Conservation (phyloP, 35 echinoderm and acorn worm species). For the Ophiothrix spiculata region DNA sequence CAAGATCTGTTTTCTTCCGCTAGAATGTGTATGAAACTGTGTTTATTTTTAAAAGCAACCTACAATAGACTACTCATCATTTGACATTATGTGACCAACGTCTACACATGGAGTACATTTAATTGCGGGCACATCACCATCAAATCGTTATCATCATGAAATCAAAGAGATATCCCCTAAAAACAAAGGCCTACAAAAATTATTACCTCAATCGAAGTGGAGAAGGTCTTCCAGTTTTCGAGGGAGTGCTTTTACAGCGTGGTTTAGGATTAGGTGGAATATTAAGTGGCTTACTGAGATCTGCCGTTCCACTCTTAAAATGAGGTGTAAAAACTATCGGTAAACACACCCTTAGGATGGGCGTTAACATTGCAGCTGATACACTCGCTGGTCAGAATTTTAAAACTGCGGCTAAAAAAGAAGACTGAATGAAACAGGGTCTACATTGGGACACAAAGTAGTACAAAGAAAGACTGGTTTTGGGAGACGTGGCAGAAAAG, state of each 20-base stretch:
- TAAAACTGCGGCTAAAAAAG: background rate
- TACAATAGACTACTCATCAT: background rate
- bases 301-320: conserved; percentile 36
- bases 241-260: conserved; percentile 6
- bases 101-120: background rate
- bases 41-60: no score
- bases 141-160: background rate
- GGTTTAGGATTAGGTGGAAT: conserved; percentile 43
- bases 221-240: conserved; percentile 36
- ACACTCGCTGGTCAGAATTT: background rate
- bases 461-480: background rate
- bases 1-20: conserved; percentile 31
- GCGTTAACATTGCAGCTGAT: background rate
- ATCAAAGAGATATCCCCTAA: no score
- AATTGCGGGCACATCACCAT: background rate
- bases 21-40: no score
- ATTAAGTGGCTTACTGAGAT: conserved; percentile 6
- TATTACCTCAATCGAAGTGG: conserved; percentile 34
- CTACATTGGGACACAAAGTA: background rate
- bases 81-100: background rate
- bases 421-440: background rate
- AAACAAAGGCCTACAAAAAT: conserved; percentile 22
- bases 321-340: background rate
- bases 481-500: background rate
- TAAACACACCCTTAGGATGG: background rate